Base-by-base conservation (phyloP, 2,797 vertebrate genomes). In the Darevskia nairensis region DNA sequence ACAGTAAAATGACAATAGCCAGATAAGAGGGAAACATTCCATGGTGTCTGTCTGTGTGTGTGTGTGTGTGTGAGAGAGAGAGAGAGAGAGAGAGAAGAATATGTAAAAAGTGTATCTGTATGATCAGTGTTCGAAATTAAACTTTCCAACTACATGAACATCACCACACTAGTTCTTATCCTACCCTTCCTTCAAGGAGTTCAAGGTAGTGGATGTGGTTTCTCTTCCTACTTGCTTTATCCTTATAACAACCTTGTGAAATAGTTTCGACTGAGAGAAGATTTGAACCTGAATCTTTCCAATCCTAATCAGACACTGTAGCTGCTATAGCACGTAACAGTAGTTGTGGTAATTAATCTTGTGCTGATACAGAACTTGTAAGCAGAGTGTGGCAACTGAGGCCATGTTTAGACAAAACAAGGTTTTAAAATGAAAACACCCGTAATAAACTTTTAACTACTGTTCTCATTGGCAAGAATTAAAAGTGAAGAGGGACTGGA, bases 1-100 rank as follows among this genome's bases (percentile, higher is more conserved):
- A 97, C 96, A 94, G 94, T 94, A 95, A 96, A 96, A 96, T 97
- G 96, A 97, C 93, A 97, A 94, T 97, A 95, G 96, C 97, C 96
- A 98, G 97, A 97, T 96, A 96, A 96, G 92, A 94, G 89, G 93
- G 86, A 95, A 95, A 95, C 91, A 95, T 96, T 96, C 95, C 93
- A 94, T 90, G 80, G 81, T 9, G 85, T 95, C 89, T 93, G 92
- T 4, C 4, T 41, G 39, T 44, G 64, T 82, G 61, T 82, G 80
- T 66, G 77, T 79, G 39, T 4, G 39, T 41, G 39, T 44, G 64
- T 82, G 61, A 6, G 32, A 10, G 41, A 69, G 81, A 87, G 46
- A 10, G 32, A 10, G 81, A 88, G 89, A 55, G 88, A 72, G 35
- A 91, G 90, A 88, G 87, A 80, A 86, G 84, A 74, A 82, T 17